A percentile compares a stretch with the other conserved stretches of the same genome.
phyloP scores from a whole-genome alignment of 2,888 invertebrate species.

The Chloromyia formosa region DNA sequence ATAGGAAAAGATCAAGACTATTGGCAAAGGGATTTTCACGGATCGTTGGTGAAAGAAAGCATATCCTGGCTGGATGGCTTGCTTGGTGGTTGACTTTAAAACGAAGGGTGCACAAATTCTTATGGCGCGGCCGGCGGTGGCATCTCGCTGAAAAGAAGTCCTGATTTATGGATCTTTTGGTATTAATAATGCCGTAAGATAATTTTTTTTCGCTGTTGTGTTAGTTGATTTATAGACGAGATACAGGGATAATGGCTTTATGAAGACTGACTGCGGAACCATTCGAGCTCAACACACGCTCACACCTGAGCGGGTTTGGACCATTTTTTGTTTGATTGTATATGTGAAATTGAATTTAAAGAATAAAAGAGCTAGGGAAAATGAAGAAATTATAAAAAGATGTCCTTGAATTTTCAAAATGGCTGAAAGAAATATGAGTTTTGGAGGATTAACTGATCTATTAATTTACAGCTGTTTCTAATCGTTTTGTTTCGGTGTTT shows the following conservation, averaged over 20 bases:
- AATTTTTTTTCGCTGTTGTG: constrained; percentile 26
- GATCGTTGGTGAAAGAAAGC: constrained; percentile 33
- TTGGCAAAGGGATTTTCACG: constrained; percentile 31
- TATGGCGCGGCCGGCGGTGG: neutral
- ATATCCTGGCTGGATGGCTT: neutral
- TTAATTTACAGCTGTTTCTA: too few species aligned
- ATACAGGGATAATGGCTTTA: constrained; percentile 19
- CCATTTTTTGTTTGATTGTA: too few species aligned
- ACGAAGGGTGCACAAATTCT: constrained; percentile 26
- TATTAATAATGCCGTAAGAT: constrained; percentile 41
- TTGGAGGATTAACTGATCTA: too few species aligned
- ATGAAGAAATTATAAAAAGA: too few species aligned
- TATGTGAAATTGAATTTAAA: too few species aligned
- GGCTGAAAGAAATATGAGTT: too few species aligned
- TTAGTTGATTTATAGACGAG: constrained; percentile 26
- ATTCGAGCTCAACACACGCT: too few species aligned
- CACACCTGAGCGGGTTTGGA: too few species aligned
- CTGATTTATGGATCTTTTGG: constrained; percentile 27
- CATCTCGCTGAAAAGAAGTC: constrained; percentile 10
- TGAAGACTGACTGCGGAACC: too few species aligned
- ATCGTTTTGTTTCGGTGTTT: too few species aligned
- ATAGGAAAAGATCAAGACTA: neutral
- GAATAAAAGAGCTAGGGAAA: too few species aligned
- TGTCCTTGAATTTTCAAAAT: too few species aligned
- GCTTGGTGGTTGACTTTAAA: neutral